Evolutionary conservation across 2,797 vertebrate species (phyloP), one percentile per base, ranked within the genome.

Genomic region (Orestias chungarensis): DNA sequence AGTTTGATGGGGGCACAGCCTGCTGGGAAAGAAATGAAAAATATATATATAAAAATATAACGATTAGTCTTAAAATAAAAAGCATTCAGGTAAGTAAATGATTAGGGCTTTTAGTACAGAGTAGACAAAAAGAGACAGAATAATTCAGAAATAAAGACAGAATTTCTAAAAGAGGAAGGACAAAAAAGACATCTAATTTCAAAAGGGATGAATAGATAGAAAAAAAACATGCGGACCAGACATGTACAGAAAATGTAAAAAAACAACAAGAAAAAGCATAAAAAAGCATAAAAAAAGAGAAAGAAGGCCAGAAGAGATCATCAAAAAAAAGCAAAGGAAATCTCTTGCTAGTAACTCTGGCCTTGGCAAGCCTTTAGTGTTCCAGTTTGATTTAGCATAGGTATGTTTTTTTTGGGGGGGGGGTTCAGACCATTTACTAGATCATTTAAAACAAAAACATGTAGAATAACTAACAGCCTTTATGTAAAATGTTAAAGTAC

Each of bases 1-100:
- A 99, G 94, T 97, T 99, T 50, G 97, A 97, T 77, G 95, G 97
- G 89, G 97, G 98, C 93, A 97, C 96, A 83, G 96, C 96, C 98
- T 99, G 92, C 81, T 89, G 86, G 75, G 76, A 86, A 47, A 86
- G 49, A 77, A 20, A 50, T 27, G 43, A 35, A 15, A 20, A 23
- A n/a, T 61, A n/a, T 33, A 4, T 33, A 31, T 9, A 59, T 10
- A 27, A 71, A 70, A 76, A 82, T 44, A 86, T 15, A 75, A 73
- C 20, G 82, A 84, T 86, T 80, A 87, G 71, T 76, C 18, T 73
- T 55, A 57, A 79, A 52, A 76, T 44, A 23, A 43, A 11, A 25
- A 43, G 6, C 3, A 66, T 29, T 64, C 20, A 31, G 71, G 29
- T 29, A n/a, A 61, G 44, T 17, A 38, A 57, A 71, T 18, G 33